phyloP scores from a whole-genome alignment of 2,888 invertebrate genomes.

The Teleogryllus oceanicus region DNA sequence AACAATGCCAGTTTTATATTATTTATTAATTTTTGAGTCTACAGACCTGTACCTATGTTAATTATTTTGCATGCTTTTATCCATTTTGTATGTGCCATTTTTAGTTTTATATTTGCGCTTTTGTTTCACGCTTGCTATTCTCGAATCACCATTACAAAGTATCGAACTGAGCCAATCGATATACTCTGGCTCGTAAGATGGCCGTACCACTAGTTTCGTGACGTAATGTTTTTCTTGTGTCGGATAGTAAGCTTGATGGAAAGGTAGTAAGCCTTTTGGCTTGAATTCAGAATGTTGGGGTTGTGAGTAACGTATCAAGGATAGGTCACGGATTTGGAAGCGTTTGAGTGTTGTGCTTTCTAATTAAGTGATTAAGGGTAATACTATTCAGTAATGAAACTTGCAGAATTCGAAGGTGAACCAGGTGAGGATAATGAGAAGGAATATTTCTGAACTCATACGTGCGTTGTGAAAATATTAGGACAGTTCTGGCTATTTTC shows the following conservation, averaged over 20 bases:
- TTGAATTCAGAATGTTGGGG: constrained; percentile 3
- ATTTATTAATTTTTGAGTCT: too few relatives aligned
- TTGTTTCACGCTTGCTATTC: too few relatives aligned
- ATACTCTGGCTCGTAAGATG: constrained; percentile 30
- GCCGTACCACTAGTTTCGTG: constrained; percentile 29
- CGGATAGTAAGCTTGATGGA: constrained; percentile 29
- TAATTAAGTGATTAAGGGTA: neutral
- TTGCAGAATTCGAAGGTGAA: constrained; percentile 34
- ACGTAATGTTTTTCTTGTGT: constrained; percentile 35
- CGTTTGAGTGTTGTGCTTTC: neutral
- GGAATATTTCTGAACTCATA: constrained; percentile 18
- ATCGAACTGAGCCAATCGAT: neutral
- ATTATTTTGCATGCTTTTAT: too few relatives aligned
- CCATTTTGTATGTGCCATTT: too few relatives aligned
- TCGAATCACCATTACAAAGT: neutral
- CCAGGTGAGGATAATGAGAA: constrained; percentile 30
- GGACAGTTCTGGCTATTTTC: neutral
- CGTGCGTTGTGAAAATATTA: neutral
- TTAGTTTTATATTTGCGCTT: too few relatives aligned
- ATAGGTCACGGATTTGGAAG: neutral
- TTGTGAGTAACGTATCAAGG: neutral
- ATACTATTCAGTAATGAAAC: constrained; percentile 29
- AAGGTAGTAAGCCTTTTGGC: constrained; percentile 6
- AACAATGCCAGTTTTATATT: too few relatives aligned
- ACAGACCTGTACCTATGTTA: too few relatives aligned